phyloP scores from a whole-genome alignment of 2,113 vertebrate species.

The Colossoma macropomum region DNA sequence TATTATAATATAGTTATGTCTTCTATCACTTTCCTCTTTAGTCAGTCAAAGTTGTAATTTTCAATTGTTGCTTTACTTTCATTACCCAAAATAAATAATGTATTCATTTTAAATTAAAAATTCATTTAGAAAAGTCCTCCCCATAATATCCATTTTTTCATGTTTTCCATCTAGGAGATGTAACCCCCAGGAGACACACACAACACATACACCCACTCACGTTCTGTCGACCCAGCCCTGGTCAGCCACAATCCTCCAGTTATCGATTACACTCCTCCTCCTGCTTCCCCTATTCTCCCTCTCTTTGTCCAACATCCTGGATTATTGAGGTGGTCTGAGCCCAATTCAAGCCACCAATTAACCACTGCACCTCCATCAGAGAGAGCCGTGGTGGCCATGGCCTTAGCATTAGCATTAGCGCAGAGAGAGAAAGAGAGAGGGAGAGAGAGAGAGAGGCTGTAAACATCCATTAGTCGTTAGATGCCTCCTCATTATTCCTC shows the following conservation, averaged over 20 bases:
- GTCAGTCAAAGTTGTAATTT: no score
- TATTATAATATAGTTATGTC: no score
- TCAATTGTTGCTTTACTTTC: no score
- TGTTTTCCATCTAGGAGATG: no score
- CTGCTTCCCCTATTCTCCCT: conserved; percentile 53
- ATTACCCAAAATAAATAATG: no score
- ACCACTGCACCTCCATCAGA: conserved; percentile 51
- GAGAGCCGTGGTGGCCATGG: conserved; percentile 64
- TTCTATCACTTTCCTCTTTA: no score
- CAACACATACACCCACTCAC: conserved; percentile 56
- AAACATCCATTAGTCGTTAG: conserved; percentile 93
- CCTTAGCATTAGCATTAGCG: conserved; percentile 69
- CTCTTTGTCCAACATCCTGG: conserved; percentile 62
- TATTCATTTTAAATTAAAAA: no score
- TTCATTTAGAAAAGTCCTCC: no score
- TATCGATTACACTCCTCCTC: conserved; percentile 55
- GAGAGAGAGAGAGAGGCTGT: conserved; percentile 74
- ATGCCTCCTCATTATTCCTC: conserved; percentile 89
- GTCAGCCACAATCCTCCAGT: conserved; percentile 3
- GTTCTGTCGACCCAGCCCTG: conserved; percentile 46
- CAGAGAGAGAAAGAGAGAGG: conserved; percentile 66
- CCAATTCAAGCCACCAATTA: conserved; percentile 82
- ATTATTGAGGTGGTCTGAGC: conserved; percentile 72
- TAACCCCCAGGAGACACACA: neutral
- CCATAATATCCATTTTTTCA: no score